Percentiles rank a stretch among this genome's conserved stretches.
These are phyloP conservation scores for Carettochelys insculpta DNA, from an alignment of 2,113 vertebrate species.

Conservation along the genomic window DNA sequence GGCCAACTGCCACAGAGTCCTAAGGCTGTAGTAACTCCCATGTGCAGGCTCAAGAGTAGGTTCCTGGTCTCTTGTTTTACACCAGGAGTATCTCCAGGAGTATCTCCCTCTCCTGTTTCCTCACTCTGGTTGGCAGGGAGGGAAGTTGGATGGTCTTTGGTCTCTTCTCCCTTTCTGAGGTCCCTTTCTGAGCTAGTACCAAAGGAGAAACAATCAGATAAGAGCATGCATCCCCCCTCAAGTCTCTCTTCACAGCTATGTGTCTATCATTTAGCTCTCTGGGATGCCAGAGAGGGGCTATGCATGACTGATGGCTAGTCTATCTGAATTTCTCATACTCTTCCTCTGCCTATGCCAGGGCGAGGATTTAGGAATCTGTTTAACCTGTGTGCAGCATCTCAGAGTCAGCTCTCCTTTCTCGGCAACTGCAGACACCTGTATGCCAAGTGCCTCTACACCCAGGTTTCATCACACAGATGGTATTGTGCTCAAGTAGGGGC, in stretches of 20 bases:
- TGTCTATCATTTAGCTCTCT: neutral
- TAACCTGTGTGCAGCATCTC: neutral
- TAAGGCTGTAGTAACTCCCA: neutral
- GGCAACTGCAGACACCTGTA: accelerated
- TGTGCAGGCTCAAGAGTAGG: neutral
- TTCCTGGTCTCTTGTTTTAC: neutral
- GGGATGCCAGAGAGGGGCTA: neutral
- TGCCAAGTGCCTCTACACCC: neutral
- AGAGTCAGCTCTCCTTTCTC: accelerated
- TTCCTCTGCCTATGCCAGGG: neutral
- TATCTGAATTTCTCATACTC: neutral
- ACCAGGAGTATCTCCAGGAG: neutral
- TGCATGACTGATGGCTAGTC: accelerated
- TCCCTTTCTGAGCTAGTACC: neutral
- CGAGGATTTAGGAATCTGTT: neutral
- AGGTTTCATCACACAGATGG: neutral
- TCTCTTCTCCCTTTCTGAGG: neutral
- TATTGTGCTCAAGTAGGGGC: accelerated
- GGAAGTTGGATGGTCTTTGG: neutral
- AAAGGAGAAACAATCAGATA: neutral
- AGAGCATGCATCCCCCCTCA: neutral
- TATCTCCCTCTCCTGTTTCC: neutral
- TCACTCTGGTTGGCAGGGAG: neutral
- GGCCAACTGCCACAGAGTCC: neutral
- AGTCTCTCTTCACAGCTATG: neutral